Evolutionary conservation across 2,888 invertebrate species (phyloP).

Genomic region (Acanthosoma haemorrhoidale): DNA sequence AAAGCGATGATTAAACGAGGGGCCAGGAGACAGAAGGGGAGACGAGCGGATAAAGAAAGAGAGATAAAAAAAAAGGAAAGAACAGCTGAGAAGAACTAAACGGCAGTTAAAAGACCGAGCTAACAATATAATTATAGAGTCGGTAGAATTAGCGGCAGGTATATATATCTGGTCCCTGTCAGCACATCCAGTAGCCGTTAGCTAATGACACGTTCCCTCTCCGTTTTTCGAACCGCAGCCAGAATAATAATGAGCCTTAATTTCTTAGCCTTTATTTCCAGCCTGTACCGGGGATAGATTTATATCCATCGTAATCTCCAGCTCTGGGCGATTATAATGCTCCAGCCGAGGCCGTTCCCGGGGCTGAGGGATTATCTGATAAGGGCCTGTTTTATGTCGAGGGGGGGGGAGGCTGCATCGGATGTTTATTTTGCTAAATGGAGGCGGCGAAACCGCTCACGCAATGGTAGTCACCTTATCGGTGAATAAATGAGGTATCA

Average conservation of each 20-base stretch:
- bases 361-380: neutral
- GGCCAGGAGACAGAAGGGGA: neutral
- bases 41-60: neutral
- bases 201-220: neutral
- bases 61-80: neutral
- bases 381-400: neutral
- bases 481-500: too few species aligned
- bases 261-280: neutral
- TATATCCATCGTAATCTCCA: too few species aligned
- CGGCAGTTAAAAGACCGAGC: neutral
- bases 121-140: neutral
- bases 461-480: too few species aligned
- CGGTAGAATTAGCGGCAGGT: too few species aligned
- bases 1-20: neutral
- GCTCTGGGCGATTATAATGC: neutral
- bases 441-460: too few species aligned
- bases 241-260: neutral
- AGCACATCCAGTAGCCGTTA: constrained; percentile 1
- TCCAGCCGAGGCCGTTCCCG: neutral
- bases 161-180: too few species aligned
- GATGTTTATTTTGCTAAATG: too few species aligned
- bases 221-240: too few species aligned
- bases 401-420: too few species aligned
- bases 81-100: constrained; percentile 11
- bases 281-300: too few species aligned